Conservation (phyloP, 2,113 vertebrate species). For the Phasianus colchicus region DNA sequence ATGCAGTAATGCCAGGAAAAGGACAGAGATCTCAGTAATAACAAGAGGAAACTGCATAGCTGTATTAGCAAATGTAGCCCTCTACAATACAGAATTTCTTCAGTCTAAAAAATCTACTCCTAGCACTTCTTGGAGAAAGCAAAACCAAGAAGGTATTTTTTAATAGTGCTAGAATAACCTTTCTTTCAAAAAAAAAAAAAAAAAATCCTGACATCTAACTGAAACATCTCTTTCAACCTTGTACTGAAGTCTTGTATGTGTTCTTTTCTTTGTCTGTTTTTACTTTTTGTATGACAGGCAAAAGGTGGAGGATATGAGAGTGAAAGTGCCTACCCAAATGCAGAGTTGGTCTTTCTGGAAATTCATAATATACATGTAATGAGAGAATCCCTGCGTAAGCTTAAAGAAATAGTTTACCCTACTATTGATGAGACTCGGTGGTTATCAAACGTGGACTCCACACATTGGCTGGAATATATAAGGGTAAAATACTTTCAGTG, state of each 20-base stretch:
- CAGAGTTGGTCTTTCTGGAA: constrained; percentile 92
- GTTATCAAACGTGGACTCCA: constrained; percentile 91
- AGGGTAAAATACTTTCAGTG: constrained; percentile 79
- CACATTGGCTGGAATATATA: constrained; percentile 96
- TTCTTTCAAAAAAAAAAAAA: neutral
- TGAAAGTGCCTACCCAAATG: constrained; percentile 91
- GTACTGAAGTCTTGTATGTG: neutral
- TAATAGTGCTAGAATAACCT: neutral
- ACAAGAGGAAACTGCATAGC: neutral
- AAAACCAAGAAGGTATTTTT: neutral
- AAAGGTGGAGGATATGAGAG: constrained; percentile 96
- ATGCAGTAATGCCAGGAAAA: neutral
- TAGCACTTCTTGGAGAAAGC: neutral
- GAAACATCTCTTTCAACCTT: neutral
- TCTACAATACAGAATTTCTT: neutral
- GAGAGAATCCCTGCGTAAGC: constrained; percentile 93
- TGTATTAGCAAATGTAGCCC: neutral
- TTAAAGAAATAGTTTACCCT: constrained; percentile 94
- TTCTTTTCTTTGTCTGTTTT: neutral
- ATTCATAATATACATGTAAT: constrained; percentile 99
- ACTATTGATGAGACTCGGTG: constrained; percentile 90
- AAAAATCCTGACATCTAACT: neutral
- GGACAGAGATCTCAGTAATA: neutral
- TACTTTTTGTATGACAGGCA: constrained; percentile 78
- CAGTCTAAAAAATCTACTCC: neutral